These are phyloP conservation scores for Tinamus major DNA, from an alignment of 2,797 vertebrate genomes.

Conservation along the genomic window DNA sequence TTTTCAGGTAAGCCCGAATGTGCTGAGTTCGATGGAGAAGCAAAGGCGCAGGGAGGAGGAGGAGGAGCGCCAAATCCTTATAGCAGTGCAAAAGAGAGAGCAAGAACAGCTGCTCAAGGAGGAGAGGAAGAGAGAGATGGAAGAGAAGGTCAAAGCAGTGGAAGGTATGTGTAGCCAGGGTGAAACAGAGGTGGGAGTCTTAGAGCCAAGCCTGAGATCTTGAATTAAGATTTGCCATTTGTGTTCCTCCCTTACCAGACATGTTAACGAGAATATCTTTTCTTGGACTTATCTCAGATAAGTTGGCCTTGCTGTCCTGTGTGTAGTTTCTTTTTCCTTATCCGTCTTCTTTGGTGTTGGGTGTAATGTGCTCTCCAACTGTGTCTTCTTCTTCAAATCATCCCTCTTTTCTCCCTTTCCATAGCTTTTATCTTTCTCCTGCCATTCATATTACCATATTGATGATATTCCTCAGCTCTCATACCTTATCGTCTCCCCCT, in stretches of 20 bases:
- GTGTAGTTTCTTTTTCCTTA: not conserved
- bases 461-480: not conserved
- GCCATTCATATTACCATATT: not conserved
- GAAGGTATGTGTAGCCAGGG: conserved; percentile 83
- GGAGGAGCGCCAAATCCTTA: conserved; percentile 89
- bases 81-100: conserved; percentile 93
- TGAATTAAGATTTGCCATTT: not conserved
- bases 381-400: not conserved
- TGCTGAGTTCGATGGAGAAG: conserved; percentile 82
- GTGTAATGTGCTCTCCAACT: not conserved
- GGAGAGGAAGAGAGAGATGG: conserved; percentile 89
- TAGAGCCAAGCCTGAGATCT: not conserved
- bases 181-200: not conserved
- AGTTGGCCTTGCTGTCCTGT: not conserved
- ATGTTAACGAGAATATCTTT: not conserved
- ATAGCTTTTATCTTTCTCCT: not conserved
- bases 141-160: conserved; percentile 92
- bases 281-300: not conserved
- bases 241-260: not conserved
- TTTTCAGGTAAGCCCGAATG: conserved; percentile 80
- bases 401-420: not conserved
- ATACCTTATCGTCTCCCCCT: not conserved
- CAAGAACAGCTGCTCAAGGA: conserved; percentile 92
- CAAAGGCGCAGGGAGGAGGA: conserved; percentile 91
- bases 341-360: not conserved